Evolutionary conservation across 2,113 vertebrate genomes (phyloP).

Genomic region (Alligator mississippiensis): DNA sequence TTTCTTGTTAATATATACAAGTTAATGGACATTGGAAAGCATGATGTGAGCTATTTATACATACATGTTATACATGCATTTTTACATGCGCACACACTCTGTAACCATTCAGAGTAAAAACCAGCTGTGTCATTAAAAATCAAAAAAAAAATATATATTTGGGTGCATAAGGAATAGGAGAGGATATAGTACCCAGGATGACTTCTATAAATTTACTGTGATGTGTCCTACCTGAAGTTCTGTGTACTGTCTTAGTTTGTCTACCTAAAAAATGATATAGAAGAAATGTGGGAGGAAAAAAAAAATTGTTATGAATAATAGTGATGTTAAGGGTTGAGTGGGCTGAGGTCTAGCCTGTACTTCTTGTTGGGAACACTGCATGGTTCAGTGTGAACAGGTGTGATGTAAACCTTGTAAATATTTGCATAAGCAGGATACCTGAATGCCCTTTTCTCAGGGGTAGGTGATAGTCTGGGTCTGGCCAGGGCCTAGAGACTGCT

Average conservation of each 20-base stretch:
- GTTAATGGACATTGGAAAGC: background rate
- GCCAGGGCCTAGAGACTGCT: too few species aligned
- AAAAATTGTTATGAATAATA: too few species aligned
- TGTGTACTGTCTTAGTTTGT: background rate
- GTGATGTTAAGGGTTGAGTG: too few species aligned
- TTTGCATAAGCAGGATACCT: too few species aligned
- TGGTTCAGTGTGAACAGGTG: too few species aligned
- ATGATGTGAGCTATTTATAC: background rate
- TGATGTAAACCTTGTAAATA: too few species aligned
- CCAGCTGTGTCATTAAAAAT: background rate
- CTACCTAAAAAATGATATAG: background rate
- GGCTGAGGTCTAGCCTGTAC: too few species aligned
- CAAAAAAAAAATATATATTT: background rate
- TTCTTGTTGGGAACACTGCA: too few species aligned
- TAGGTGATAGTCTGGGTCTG: too few species aligned
- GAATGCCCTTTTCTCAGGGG: too few species aligned
- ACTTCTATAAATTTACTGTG: background rate
- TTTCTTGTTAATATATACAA: background rate
- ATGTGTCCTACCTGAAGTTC: conserved; percentile 17
- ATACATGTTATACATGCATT: background rate
- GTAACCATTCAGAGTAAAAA: background rate
- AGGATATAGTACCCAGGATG: background rate
- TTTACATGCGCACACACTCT: too few species aligned
- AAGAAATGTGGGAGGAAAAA: too few species aligned
- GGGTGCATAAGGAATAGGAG: background rate